These are phyloP conservation scores for Idaea aversata DNA, from an alignment of 2,888 invertebrate species.

Conservation along the genomic window DNA sequence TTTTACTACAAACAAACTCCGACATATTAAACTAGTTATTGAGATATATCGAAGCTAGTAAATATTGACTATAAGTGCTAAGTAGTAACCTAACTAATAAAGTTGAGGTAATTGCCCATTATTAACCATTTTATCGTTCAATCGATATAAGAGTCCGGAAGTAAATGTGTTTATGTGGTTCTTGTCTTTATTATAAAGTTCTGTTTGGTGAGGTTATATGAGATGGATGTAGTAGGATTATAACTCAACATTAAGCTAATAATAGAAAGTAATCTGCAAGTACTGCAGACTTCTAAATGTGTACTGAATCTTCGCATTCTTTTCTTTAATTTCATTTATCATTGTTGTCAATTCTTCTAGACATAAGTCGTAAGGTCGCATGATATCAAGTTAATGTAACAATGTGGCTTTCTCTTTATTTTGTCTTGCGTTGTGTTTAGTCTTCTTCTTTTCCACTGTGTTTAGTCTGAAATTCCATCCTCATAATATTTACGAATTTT, in stretches of 20 bases:
- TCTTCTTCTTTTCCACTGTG: slow-evolving; percentile 32
- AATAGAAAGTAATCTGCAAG: background rate
- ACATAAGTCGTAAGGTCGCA: background rate
- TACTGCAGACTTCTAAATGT: background rate
- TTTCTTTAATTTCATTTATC: background rate
- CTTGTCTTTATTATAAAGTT: background rate
- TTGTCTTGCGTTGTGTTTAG: slow-evolving; percentile 25
- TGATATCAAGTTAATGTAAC: background rate
- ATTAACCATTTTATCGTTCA: background rate
- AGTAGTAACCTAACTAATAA: background rate
- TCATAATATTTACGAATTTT: slow-evolving; percentile 32
- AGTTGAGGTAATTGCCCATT: background rate
- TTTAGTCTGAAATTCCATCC: slow-evolving; percentile 47
- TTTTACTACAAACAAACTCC: background rate
- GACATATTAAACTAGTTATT: background rate
- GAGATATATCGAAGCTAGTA: background rate
- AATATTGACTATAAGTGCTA: slow-evolving; percentile 9
- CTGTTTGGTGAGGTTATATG: background rate
- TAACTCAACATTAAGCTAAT: background rate
- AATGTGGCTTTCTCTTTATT: slow-evolving; percentile 14
- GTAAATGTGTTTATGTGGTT: background rate
- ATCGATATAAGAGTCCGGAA: background rate
- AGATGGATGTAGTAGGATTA: background rate
- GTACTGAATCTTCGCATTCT: background rate
- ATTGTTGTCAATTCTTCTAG: background rate